Evolutionary conservation across 2,113 vertebrate genomes (phyloP), one percentile per base, ranked within the genome.

Genomic region (Vulpes lagopus): DNA sequence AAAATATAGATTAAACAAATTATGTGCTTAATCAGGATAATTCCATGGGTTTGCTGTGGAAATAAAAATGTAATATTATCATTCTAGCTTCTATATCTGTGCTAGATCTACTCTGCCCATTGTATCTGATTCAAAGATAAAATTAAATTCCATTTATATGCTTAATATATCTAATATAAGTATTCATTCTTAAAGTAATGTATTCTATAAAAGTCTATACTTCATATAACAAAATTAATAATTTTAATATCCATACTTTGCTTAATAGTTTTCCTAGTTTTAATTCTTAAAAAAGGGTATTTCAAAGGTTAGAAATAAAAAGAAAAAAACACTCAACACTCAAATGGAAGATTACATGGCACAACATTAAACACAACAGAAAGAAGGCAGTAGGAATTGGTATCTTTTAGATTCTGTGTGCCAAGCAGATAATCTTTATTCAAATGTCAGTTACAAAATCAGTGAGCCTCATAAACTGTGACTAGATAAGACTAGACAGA

Each of bases 151-250:
- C n/a, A 38, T 73, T 60, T 93, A 3, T 86, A 27, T 74, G 35
- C 49, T 89, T 49, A 84, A 90, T 69, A 83, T 76, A 79, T 38
- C n/a, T 74, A 73, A 51, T 91, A 16, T 55, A 79, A 73, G 30
- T 78, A 53, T 43, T 93, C 59, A 55, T 5, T 91, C 55, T 67
- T 67, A 43, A 97, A 76, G 74, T 62, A 86, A 79, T 14, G 49
- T 85, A 53, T 57, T 82, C 32, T 73, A 14, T 38, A 94, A 60
- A 84, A 69, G 16, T n/a, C 30, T 90, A 20, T n/a, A 38, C 14
- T 80, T 90, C 51, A 60, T 60, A 43, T 43, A 74, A 92, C 12
- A 92, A 90, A 86, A 84, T 51, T 86, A 85, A 23, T 32, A 91
- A 76, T 3, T 88, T 84, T 87, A 35, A 82, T 55, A 57, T 84